These are phyloP conservation scores for Bos javanicus DNA, from an alignment of 2,113 vertebrate genomes.

Conservation along the genomic window DNA sequence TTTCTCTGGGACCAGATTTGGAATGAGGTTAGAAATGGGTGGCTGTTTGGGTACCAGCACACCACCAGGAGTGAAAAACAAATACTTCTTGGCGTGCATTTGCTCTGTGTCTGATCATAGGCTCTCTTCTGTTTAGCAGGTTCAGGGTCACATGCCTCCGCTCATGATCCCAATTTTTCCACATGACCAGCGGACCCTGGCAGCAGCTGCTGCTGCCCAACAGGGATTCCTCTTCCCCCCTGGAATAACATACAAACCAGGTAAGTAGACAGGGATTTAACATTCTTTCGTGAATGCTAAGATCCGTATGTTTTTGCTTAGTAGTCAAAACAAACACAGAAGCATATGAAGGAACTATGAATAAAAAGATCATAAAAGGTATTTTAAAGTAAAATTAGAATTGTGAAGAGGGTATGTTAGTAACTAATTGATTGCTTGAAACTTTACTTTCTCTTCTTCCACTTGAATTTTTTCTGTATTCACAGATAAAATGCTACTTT, in stretches of 20 bases:
- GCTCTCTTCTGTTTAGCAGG: conserved; percentile 94
- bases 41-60: conserved; percentile 81
- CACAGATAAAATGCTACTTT: conserved; percentile 11
- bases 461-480: conserved; percentile 28
- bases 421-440: neutral
- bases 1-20: conserved; percentile 63
- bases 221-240: conserved; percentile 99
- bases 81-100: conserved; percentile 88
- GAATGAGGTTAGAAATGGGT: conserved; percentile 77
- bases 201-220: conserved; percentile 97
- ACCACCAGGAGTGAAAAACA: conserved; percentile 79
- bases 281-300: conserved; percentile 63
- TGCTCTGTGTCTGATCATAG: conserved; percentile 87
- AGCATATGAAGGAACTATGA: conserved; percentile 18
- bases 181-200: conserved; percentile 99
- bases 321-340: conserved; percentile 52
- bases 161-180: conserved; percentile 99
- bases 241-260: conserved; percentile 99
- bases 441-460: conserved; percentile 13
- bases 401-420: neutral
- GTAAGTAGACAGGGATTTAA: conserved; percentile 83
- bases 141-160: conserved; percentile 99
- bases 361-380: conserved; percentile 23
- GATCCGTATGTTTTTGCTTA: conserved; percentile 43
- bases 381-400: conserved; percentile 50